Evolutionary conservation across 2,797 vertebrate species (phyloP), one percentile per base, ranked within the genome.

Genomic region (Lophura swinhoii): DNA sequence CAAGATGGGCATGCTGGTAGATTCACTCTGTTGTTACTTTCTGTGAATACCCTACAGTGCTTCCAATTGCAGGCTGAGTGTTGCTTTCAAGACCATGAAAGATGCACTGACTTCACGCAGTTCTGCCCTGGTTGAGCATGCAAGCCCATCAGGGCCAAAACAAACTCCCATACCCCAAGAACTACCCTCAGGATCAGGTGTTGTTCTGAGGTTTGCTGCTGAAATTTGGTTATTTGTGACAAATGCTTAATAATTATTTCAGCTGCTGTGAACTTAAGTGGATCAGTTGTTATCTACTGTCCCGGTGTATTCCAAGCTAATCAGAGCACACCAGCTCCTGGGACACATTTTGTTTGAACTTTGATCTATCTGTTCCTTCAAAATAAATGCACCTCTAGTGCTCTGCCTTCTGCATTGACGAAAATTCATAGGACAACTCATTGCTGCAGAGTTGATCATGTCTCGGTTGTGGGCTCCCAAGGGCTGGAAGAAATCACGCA

Each of bases 391-490:
- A 37, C 35, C 33, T 26, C 14, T 55, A 21, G 35, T n/a, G 41
- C 41, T 41, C 23, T 46, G 37, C 31, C 56, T 3, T 79, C 73
- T 39, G 39, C 55, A 28, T 28, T 39, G 53, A 73, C 4, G 46
- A 28, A 41, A 9, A 22, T 6, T 60, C 46, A 12, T 1, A 2
- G 72, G 44, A 46, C 59, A 49, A n/a, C 23, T 84, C 53, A 26
- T 8, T 48, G 48, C 51, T 76, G 71, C 64, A 63, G 64, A 91
- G 56, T 55, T 63, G 43, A 24, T 29, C 46, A 11, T 37, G 28
- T 10, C 22, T 92, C 96, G 87, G 88, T 92, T 95, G 92, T 41
- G 24, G 92, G 46, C 41, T 77, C 75, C 75, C 20, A 37, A 68
- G 51, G 59, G 75, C 55, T 44, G 71, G 58, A 80, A 84, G 73